A percentile compares a stretch with the other conserved stretches of the same genome.
These are phyloP conservation scores for Picathartes gymnocephalus DNA, from an alignment of 2,113 vertebrate species.

Conservation along the genomic window DNA sequence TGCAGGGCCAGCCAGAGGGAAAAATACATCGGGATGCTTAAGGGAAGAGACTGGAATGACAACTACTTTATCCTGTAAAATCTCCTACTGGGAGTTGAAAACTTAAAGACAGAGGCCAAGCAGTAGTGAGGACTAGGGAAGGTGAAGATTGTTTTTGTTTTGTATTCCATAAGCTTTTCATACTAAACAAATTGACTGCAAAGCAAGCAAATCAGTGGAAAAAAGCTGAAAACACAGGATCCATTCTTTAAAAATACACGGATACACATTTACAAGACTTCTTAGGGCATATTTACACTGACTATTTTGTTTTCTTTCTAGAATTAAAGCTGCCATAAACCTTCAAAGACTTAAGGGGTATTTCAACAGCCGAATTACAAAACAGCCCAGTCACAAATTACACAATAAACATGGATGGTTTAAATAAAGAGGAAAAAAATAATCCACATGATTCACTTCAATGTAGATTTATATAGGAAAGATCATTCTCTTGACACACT, in stretches of 20 bases:
- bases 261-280: background rate
- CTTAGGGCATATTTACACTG: constrained; percentile 10
- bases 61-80: background rate
- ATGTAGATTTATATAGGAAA: background rate
- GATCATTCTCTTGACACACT: background rate
- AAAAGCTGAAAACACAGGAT: background rate
- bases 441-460: background rate
- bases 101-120: background rate
- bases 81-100: background rate
- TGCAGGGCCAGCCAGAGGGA: background rate
- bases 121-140: background rate
- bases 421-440: constrained; percentile 17
- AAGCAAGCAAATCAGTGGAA: background rate
- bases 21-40: background rate
- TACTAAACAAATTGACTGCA: background rate
- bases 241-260: background rate
- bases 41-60: background rate
- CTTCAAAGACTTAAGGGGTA: constrained; percentile 12
- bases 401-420: constrained; percentile 5
- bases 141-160: background rate
- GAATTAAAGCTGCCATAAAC: constrained; percentile 31
- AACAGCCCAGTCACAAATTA: constrained; percentile 21
- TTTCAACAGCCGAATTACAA: constrained; percentile 3
- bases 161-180: background rate
- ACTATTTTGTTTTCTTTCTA: background rate